These are phyloP conservation scores for Megalops atlanticus DNA, from an alignment of 2,113 vertebrate species.

Conservation along the genomic window DNA sequence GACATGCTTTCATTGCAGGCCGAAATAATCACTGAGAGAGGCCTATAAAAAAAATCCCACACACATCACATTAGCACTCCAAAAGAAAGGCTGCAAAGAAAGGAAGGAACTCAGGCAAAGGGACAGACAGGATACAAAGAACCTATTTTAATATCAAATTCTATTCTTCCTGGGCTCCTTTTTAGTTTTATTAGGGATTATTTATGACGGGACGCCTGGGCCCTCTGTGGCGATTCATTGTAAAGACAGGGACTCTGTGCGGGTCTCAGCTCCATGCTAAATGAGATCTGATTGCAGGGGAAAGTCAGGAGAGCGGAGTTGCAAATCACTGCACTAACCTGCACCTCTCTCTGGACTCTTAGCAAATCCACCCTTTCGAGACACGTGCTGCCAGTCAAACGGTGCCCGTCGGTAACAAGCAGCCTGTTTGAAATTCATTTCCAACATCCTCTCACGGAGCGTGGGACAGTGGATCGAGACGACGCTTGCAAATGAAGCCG, in stretches of 20 bases:
- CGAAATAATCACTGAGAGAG: not conserved
- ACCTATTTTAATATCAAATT: not conserved
- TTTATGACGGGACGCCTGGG: not conserved
- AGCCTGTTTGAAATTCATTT: conserved; percentile 7
- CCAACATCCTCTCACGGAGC: not conserved
- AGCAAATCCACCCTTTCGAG: not conserved
- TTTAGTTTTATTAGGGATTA: conserved; percentile 12
- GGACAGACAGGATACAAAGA: not conserved
- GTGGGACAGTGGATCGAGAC: not conserved
- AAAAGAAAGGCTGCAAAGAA: not conserved
- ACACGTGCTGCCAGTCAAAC: not conserved
- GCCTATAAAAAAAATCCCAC: not conserved
- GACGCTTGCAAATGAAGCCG: not conserved
- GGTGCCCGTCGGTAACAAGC: not conserved
- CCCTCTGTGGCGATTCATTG: not conserved
- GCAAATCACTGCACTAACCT: conserved; percentile 6
- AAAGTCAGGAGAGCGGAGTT: not conserved
- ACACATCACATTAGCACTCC: not conserved
- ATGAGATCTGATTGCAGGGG: not conserved
- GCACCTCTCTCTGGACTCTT: not conserved
- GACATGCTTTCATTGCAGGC: not conserved
- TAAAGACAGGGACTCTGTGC: not conserved
- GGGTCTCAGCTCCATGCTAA: not conserved
- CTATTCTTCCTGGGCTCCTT: not conserved
- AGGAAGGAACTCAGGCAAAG: not conserved